Evolutionary conservation across 2,797 vertebrate genomes (phyloP).

Genomic region (Nyctibius grandis): DNA sequence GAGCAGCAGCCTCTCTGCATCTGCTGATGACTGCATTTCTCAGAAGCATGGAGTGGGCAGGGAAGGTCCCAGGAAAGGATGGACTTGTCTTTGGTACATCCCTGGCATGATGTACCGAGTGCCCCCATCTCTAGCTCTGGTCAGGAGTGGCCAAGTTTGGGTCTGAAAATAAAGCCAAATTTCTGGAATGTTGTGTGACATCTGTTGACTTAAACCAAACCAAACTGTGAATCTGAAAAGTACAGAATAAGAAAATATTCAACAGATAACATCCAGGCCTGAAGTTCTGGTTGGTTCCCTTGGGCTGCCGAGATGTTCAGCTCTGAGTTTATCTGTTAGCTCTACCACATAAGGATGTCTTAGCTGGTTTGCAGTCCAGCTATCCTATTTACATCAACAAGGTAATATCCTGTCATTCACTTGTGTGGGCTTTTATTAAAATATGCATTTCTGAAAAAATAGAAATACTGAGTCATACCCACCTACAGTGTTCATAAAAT

Average conservation of each 20-base stretch:
- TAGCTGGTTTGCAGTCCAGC: not conserved
- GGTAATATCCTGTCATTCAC: not conserved
- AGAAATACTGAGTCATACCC: not conserved
- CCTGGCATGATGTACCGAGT: not conserved
- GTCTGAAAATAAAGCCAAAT: not conserved
- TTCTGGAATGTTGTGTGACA: not conserved
- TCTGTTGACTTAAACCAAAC: not conserved
- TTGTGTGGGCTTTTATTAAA: not conserved
- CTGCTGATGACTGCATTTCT: not conserved
- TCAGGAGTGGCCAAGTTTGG: not conserved
- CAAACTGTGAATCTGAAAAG: not conserved
- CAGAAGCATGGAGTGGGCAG: not conserved
- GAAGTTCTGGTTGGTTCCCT: not conserved
- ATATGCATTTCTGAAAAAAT: not conserved
- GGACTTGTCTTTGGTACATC: not conserved
- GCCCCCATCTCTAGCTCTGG: not conserved
- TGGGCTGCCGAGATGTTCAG: not conserved
- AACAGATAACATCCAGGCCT: not conserved
- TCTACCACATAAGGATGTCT: not conserved
- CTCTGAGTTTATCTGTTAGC: not conserved
- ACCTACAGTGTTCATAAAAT: not conserved
- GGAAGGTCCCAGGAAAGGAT: not conserved
- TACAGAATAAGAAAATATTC: not conserved
- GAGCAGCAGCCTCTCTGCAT: not conserved
- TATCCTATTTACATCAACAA: not conserved